Base-by-base conservation (phyloP, 2,888 invertebrate species). In the Erannis defoliaria region DNA sequence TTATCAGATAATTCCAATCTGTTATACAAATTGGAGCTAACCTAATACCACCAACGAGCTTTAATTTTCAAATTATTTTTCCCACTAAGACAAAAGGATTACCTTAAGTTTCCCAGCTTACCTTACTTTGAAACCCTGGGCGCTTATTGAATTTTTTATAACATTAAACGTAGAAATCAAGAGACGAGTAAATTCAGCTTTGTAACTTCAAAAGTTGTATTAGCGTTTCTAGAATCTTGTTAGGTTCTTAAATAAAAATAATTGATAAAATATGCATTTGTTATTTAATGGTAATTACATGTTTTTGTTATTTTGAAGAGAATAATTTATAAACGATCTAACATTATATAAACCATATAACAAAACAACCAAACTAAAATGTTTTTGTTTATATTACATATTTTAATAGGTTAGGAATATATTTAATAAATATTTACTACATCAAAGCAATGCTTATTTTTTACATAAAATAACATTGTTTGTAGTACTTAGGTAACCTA, bases 11-110 rank as follows among this genome's bases (percentile, higher is more conserved):
- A 55, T 58, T 57, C 35, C 45, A 31, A 31, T 48, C 45, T 50
- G 55, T 61, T 62, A 55, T 49, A 56, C 57, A 62, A 65, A 65
- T 59, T 46, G 53, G 46, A 45, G 43, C 37, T 46, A 35, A 19
- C 46, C 16, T 14, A 33, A 43, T 53, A 3, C 10, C 2, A 16
- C 29, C 31, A 12, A 19, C 2, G n/a, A 43, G 5, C 21, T 21
- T 33, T 12, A 21, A 43, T 33, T 33, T 33, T 8, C 31, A 53
- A 42, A 23, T 38, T 3, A 19, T 53, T 19, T 33, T 54, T 33
- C n/a, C 33, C 18, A 46, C 18, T 46, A 46, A 19, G 6, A 33
- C 18, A 12, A 46, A 46, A 31, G 31, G 31, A n/a, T 46, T 33
- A 31, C 0, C 46, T 12, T 10, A 12, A 31, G n/a, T 12, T 31